Evolutionary conservation across 2,113 vertebrate species (phyloP), one percentile per base, ranked within the genome.

Genomic region (Parus major): DNA sequence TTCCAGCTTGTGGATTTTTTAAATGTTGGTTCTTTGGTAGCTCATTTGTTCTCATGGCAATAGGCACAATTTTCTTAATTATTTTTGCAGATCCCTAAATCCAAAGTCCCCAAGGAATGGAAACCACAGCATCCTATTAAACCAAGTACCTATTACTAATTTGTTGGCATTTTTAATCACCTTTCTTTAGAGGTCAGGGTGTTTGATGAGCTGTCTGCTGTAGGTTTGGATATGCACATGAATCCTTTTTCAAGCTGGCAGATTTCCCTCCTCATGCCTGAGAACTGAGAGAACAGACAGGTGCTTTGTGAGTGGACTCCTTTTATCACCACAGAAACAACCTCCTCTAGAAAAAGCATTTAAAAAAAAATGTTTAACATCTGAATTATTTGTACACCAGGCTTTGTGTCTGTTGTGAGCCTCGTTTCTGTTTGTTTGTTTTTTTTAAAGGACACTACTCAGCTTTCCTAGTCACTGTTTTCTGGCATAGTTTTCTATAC

Each of bases 201-300:
- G 28, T 68, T 82, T 75, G 23, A 73, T 68, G 52, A 52, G 47
- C 22, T 57, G 14, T 22, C 19, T 70, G 3, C 47, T 5, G 3
- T 36, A 77, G 27, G 7, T 89, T 64, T 73, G 61, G 33, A 21
- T 55, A 25, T 15, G 4, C 5, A 35, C 35, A 16, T 36, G 10
- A 36, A 82, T 68, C 20, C 31, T 44, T 65, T 76, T 71, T 22
- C 29, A 56, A 21, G 60, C 35, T 57, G n/a, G 12, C 19, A 68
- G 10, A n/a, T 82, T 88, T 89, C 18, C 23, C 35, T 82, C 19
- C 36, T 89, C 5, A 0, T 44, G 56, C 33, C 35, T 49, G n/a
- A 69, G 14, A 28, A 68, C 21, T 0, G 0, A 69, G 52, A 33
- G 9, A 53, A 12, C 12, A 63, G 23, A 9, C 2, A 4, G 41